These are phyloP conservation scores for Tolmerus cingulatus DNA, from an alignment of 2,888 invertebrate genomes.

Conservation along the genomic window DNA sequence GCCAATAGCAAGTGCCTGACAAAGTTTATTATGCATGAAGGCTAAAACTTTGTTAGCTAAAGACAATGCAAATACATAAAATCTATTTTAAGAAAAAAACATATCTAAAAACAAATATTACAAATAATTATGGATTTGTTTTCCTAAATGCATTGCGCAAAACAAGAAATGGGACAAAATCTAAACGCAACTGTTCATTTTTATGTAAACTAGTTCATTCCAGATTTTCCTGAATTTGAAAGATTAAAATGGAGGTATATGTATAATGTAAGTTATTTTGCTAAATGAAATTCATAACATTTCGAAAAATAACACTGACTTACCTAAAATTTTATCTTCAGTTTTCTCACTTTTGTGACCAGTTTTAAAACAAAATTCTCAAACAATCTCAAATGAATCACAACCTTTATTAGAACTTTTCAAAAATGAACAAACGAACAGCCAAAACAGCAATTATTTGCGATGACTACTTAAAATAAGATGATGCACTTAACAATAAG, in stretches of 20 bases:
- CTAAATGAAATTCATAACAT: too few relatives aligned
- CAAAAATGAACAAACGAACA: neutral
- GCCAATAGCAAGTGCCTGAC: neutral
- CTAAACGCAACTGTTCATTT: too few relatives aligned
- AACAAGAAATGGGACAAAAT: neutral
- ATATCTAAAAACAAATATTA: neutral
- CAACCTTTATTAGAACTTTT: neutral
- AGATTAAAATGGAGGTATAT: too few relatives aligned
- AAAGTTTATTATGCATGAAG: neutral
- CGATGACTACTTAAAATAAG: neutral
- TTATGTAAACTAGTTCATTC: too few relatives aligned
- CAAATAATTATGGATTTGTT: neutral
- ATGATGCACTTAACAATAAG: neutral
- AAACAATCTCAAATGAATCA: neutral
- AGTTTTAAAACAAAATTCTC: neutral
- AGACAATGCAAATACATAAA: neutral
- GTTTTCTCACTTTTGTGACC: too few relatives aligned
- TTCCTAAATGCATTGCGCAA: neutral
- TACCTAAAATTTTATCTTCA: too few relatives aligned
- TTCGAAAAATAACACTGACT: too few relatives aligned
- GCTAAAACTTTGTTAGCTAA: neutral
- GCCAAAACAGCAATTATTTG: neutral
- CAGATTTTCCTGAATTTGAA: too few relatives aligned
- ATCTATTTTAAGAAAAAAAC: neutral
- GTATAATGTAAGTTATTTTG: too few relatives aligned